Evolutionary conservation across 2,113 vertebrate genomes (phyloP).

Genomic region (Tachysurus fulvidraco): DNA sequence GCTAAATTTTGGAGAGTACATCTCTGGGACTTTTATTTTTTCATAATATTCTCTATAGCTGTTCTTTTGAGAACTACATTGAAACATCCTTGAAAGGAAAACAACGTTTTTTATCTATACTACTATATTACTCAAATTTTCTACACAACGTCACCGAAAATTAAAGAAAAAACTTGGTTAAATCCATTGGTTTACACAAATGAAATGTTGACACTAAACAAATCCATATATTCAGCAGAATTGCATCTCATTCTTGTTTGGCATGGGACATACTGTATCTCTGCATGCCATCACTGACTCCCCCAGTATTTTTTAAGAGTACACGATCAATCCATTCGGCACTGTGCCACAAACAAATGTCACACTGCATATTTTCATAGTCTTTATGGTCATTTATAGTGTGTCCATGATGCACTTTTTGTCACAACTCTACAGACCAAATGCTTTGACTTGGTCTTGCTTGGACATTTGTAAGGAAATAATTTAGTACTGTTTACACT

Average conservation of each 20-base stretch:
- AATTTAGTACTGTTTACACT: slow-evolving; percentile 10
- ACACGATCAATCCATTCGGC: not conserved
- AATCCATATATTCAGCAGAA: not conserved
- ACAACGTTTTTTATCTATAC: not conserved
- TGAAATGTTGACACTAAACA: not conserved
- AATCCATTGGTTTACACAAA: not conserved
- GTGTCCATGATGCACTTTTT: not conserved
- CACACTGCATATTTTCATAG: not conserved
- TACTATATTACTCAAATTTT: not conserved
- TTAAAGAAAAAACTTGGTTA: too few relatives aligned
- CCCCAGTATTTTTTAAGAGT: not conserved
- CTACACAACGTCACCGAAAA: not conserved
- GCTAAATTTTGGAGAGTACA: not conserved
- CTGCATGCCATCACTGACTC: not conserved
- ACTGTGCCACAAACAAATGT: not conserved
- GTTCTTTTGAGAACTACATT: not conserved
- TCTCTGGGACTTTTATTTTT: not conserved
- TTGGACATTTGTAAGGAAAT: not conserved
- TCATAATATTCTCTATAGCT: not conserved
- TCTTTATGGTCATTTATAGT: not conserved
- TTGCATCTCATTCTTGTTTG: not conserved
- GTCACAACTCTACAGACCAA: not conserved
- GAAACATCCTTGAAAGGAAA: not conserved
- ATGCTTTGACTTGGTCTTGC: not conserved
- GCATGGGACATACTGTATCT: not conserved